Evolutionary conservation across 2,888 invertebrate species (phyloP), one percentile per base, ranked within the genome.

Genomic region (Arenicola marina): DNA sequence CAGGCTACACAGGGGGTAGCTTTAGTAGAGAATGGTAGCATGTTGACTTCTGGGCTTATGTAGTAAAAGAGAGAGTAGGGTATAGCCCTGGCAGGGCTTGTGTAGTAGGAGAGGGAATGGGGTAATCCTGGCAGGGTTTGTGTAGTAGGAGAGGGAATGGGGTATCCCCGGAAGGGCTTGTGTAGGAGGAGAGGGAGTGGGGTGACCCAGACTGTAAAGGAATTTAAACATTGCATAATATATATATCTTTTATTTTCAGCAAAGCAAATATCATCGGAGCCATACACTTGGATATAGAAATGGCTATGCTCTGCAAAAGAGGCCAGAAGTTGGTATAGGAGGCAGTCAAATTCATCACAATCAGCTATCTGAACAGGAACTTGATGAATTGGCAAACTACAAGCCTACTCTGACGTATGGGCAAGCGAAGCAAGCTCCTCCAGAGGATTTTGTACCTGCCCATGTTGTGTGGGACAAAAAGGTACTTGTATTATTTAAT

Each of bases 391-490:
- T 83, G 28, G 81, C 82, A 45, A 83, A 82, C 67, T 84, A 76
- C 70, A 78, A 79, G 60, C 83, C 83, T 34, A 79, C 81, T n/a
- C 71, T 84, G 45, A 82, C 83, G n/a, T 84, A 84, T 69, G 84
- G 84, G 15, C 81, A 82, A 64, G 79, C 82, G 2, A 82, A 80
- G 66, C 81, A 81, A 61, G 82, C 80, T 0, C 79, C 83, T 11
- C 83, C 83, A 54, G 77, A 79, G 63, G 80, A 79, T 56, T 84
- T 84, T 74, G 75, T 83, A 7, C 84, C 84, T n/a, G 81, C 78
- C 21, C 82, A 83, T 73, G 83, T 84, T 28, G 81, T 81, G 15
- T 81, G 78, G 77, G 83, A 84, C 69, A 84, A 84, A 68, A 84
- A 83, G 80, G 83, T 83, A 18, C 18, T 11, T 38, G 18, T 38